Conservation (phyloP, 2,888 invertebrate species). For the Anodontia alba region DNA sequence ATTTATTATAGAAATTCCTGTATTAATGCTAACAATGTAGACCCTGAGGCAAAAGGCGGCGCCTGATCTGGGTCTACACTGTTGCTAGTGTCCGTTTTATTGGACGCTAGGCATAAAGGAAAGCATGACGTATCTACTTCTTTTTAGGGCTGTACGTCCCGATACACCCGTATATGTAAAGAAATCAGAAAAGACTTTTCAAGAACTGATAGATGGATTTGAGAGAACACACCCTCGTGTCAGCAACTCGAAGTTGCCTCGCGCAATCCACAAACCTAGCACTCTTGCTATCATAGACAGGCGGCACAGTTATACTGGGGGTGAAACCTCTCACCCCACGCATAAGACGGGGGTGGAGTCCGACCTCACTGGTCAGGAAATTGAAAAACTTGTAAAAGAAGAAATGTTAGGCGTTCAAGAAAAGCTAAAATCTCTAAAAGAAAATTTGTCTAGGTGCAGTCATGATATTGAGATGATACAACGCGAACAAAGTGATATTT, state of each 20-base stretch:
- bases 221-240: neutral
- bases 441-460: neutral
- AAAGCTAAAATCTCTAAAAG: neutral
- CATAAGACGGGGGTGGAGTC: neutral
- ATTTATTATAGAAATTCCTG: too few species aligned
- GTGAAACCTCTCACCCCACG: neutral
- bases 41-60: too few species aligned
- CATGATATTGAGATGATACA: conserved; percentile 8
- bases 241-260: neutral
- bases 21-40: too few species aligned
- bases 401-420: neutral
- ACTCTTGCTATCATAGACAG: neutral
- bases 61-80: too few species aligned
- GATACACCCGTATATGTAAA: neutral
- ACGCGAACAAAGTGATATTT: neutral
- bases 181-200: neutral
- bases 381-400: neutral
- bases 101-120: too few species aligned
- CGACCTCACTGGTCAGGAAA: neutral
- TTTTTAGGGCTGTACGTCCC: neutral
- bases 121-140: too few species aligned
- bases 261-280: conserved; percentile 2
- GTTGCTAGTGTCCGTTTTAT: too few species aligned
- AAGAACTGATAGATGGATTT: neutral
- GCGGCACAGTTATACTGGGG: neutral